Percentiles rank a stretch among this genome's conserved stretches.
Evolutionary conservation across 2,797 vertebrate genomes (phyloP).

Genomic region (Parotocinclus haroldoi): DNA sequence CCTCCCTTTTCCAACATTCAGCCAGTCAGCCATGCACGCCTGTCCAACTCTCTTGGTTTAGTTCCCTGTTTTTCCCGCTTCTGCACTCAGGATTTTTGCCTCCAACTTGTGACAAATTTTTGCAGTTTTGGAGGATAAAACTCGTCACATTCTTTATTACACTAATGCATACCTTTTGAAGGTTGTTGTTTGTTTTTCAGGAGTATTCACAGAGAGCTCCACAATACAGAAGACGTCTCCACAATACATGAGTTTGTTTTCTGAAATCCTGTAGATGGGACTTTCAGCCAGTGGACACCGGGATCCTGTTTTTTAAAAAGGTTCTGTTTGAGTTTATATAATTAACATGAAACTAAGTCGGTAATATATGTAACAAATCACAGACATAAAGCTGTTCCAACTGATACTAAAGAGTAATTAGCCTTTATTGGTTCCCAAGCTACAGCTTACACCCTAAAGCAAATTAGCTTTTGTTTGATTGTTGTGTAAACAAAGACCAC

Average conservation of each 20-base stretch:
- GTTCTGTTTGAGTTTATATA: not conserved
- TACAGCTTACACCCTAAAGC: slow-evolving; percentile 46
- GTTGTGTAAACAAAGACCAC: slow-evolving; percentile 63
- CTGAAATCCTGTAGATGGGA: not conserved
- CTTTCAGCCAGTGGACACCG: not conserved
- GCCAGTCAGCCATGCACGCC: slow-evolving; percentile 41
- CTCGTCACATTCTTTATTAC: not conserved
- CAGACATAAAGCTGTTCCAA: slow-evolving; percentile 15
- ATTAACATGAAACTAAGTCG: not conserved
- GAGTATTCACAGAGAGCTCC: slow-evolving; percentile 9
- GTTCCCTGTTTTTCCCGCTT: slow-evolving; percentile 13
- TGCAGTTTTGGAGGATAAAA: slow-evolving; percentile 18
- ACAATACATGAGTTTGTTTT: not conserved
- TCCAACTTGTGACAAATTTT: slow-evolving; percentile 41
- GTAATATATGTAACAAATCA: too few species aligned
- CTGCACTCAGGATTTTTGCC: slow-evolving; percentile 25
- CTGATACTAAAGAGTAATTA: slow-evolving; percentile 30
- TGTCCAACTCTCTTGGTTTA: slow-evolving; percentile 20
- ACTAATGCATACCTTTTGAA: slow-evolving; percentile 1
- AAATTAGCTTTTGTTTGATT: slow-evolving; percentile 52
- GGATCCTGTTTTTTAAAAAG: not conserved
- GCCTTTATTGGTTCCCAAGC: slow-evolving; percentile 19
- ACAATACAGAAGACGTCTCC: too few species aligned
- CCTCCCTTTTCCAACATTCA: slow-evolving; percentile 50
- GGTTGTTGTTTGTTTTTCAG: not conserved